Evolutionary conservation across 2,888 invertebrate genomes (phyloP).

Genomic region (Polymixis flavicincta): DNA sequence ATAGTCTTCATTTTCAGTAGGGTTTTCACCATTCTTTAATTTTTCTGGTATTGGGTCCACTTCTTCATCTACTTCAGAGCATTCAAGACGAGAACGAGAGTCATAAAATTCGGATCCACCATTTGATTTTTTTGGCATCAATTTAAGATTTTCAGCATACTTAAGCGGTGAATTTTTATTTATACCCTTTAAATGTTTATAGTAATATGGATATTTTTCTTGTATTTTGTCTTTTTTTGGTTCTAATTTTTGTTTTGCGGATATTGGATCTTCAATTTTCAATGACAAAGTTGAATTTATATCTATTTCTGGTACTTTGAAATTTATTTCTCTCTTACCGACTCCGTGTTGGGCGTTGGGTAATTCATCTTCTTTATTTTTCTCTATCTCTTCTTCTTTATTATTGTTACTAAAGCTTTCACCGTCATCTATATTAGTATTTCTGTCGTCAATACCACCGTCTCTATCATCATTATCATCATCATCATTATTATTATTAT

Average conservation of each 20-base stretch:
- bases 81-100: slow-evolving; percentile 89
- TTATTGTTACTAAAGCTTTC: not conserved
- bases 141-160: slow-evolving; percentile 92
- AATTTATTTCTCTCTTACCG: slow-evolving; percentile 76
- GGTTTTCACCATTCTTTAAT: slow-evolving; percentile 79
- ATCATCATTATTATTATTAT: not conserved
- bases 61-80: slow-evolving; percentile 89
- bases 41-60: slow-evolving; percentile 90
- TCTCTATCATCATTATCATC: not conserved
- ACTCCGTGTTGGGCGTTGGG: slow-evolving; percentile 70
- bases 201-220: slow-evolving; percentile 93
- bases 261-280: slow-evolving; percentile 73
- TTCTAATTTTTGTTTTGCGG: slow-evolving; percentile 69
- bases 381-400: slow-evolving; percentile 16
- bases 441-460: not conserved
- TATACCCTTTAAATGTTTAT: slow-evolving; percentile 78
- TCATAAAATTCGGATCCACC: slow-evolving; percentile 94
- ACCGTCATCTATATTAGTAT: not conserved
- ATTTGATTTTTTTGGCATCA: slow-evolving; percentile 91
- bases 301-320: slow-evolving; percentile 80
- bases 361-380: slow-evolving; percentile 24
- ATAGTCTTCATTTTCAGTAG: slow-evolving; percentile 79
- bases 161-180: slow-evolving; percentile 91
- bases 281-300: slow-evolving; percentile 78
- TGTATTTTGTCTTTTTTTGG: slow-evolving; percentile 64